A percentile compares a stretch with the other conserved stretches of the same genome.
These are phyloP conservation scores for Penelope pileata DNA, from an alignment of 2,113 vertebrate species.

Conservation along the genomic window DNA sequence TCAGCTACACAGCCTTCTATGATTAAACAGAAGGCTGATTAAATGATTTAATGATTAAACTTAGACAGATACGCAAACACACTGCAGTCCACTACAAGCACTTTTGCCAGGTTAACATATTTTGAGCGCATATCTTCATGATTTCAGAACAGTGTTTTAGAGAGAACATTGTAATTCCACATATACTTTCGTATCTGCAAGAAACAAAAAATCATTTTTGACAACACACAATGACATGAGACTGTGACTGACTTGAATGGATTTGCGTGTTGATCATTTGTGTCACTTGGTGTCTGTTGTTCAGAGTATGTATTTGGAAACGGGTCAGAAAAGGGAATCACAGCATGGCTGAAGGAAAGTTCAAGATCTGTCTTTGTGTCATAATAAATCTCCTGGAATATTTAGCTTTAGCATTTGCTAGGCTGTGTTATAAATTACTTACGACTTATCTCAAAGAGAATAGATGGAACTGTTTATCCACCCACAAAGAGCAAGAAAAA, in stretches of 20 bases:
- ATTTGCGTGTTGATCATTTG: not conserved
- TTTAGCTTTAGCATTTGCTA: conserved; percentile 7
- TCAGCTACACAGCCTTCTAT: not conserved
- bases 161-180: not conserved
- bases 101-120: not conserved
- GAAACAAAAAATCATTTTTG: not conserved
- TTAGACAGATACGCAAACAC: not conserved
- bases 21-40: too few relatives aligned
- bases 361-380: not conserved
- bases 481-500: not conserved
- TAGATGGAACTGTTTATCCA: not conserved
- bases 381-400: not conserved
- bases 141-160: conserved; percentile 30
- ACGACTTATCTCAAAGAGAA: not conserved
- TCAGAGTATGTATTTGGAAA: not conserved
- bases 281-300: not conserved
- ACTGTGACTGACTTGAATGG: not conserved
- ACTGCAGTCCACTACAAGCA: not conserved
- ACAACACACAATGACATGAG: not conserved
- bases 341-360: not conserved
- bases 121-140: not conserved
- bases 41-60: too few relatives aligned
- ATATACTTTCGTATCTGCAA: not conserved
- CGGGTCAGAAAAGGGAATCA: not conserved
- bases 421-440: not conserved